Evolutionary conservation across 2,888 invertebrate species (phyloP).

Genomic region (Athalia rosae): DNA sequence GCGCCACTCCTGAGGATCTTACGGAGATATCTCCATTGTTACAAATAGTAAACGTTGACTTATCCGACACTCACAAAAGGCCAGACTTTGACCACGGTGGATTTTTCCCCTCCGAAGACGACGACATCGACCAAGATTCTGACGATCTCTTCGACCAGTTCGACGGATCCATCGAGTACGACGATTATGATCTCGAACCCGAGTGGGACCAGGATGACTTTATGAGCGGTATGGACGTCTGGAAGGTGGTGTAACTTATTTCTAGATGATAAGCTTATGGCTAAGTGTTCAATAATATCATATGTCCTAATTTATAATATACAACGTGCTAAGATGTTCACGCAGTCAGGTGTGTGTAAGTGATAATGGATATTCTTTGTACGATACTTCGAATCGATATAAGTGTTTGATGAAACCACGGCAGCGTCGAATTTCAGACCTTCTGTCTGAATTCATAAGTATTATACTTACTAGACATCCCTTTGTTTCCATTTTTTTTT

Average conservation of each 20-base stretch:
- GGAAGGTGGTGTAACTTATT: slow-evolving; percentile 12
- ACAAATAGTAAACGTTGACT: slow-evolving; percentile 62
- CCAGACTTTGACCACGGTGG: slow-evolving; percentile 51
- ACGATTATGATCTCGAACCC: background rate
- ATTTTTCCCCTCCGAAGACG: slow-evolving; percentile 48
- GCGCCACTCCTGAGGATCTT: slow-evolving; percentile 47
- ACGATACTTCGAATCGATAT: no score
- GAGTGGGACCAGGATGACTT: slow-evolving; percentile 37
- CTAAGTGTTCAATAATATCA: slow-evolving; percentile 10
- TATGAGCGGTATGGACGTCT: slow-evolving; percentile 33
- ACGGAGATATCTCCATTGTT: slow-evolving; percentile 62
- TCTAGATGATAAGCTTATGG: background rate
- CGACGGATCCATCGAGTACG: slow-evolving; percentile 17
- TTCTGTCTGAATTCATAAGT: no score
- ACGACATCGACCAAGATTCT: slow-evolving; percentile 45
- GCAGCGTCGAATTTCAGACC: no score
- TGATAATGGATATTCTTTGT: no score
- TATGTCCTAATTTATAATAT: background rate
- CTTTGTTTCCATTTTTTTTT: no score
- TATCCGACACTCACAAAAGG: slow-evolving; percentile 51
- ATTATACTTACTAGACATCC: no score
- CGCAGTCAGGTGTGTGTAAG: background rate
- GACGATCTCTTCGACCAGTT: slow-evolving; percentile 36
- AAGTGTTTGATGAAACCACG: no score
- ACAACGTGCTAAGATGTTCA: slow-evolving; percentile 8